A percentile compares a stretch with the other conserved stretches of the same genome.
phyloP scores from a whole-genome alignment of 2,113 vertebrate genomes.

The Elgaria multicarinata region DNA sequence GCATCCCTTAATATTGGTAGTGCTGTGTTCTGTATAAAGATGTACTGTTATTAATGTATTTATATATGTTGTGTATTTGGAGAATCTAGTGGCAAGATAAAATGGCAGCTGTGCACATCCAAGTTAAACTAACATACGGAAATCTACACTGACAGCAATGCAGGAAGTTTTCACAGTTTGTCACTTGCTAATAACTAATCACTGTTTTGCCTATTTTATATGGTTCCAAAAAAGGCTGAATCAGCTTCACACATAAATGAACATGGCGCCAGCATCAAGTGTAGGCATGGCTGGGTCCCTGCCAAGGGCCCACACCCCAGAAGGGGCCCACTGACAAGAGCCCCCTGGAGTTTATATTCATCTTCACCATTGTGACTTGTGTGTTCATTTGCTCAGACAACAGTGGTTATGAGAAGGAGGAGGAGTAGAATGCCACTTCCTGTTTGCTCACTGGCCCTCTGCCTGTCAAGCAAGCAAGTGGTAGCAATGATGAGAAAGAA shows the following conservation, averaged over 20 bases:
- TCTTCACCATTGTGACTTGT: no score
- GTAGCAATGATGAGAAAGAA: no score
- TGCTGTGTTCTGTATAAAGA: constrained; percentile 69
- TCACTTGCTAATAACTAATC: background rate
- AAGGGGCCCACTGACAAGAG: no score
- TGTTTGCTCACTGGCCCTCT: no score
- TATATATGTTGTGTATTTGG: constrained; percentile 66
- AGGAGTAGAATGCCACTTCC: no score
- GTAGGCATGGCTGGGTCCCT: no score
- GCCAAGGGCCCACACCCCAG: no score
- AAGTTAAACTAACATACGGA: constrained; percentile 7
- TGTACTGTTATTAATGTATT: constrained; percentile 68
- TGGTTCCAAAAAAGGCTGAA: background rate
- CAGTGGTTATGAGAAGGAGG: no score
- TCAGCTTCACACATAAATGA: background rate
- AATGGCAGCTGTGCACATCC: constrained; percentile 58
- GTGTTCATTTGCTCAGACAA: no score
- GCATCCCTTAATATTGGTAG: constrained; percentile 54
- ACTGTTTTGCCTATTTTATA: constrained; percentile 3
- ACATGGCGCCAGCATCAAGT: no score
- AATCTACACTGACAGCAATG: constrained; percentile 17
- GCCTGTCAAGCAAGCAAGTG: no score
- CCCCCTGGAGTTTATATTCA: no score
- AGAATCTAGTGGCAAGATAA: constrained; percentile 61
- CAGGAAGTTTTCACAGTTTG: constrained; percentile 11